Percentiles rank a stretch among this genome's conserved stretches.
Conservation (phyloP, 2,797 vertebrate genomes). For the Protonibea diacanthus region DNA sequence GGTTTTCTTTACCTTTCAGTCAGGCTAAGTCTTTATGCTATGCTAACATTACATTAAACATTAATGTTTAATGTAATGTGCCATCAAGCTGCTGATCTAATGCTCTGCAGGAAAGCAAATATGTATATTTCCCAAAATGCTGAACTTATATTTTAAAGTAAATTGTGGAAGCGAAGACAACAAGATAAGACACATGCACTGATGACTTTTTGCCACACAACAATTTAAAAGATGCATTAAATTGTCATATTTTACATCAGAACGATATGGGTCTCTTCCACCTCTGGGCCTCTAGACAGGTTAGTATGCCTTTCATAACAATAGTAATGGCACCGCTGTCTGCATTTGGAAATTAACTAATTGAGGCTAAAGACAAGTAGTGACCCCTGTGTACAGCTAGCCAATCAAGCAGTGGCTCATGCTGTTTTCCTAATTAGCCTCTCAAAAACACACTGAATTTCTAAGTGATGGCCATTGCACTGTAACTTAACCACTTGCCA, state of each 20-base stretch:
- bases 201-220: neutral
- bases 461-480: neutral
- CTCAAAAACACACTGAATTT: slow-evolving; percentile 8
- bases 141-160: neutral
- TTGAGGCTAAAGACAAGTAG: slow-evolving; percentile 33
- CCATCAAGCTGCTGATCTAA: neutral
- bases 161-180: neutral
- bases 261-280: neutral
- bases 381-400: slow-evolving; percentile 23
- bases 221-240: slow-evolving; percentile 19
- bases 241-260: slow-evolving; percentile 13
- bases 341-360: slow-evolving; percentile 50
- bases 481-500: neutral
- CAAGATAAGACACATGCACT: neutral
- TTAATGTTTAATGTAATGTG: no score
- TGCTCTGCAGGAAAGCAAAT: neutral
- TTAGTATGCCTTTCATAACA: slow-evolving; percentile 25
- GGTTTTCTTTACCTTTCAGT: no score
- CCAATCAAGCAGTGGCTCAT: slow-evolving; percentile 20
- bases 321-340: slow-evolving; percentile 22
- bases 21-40: neutral
- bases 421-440: slow-evolving; percentile 44
- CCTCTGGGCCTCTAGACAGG: slow-evolving; percentile 4
- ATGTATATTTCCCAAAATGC: neutral
- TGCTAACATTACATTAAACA: no score